Percentiles rank a stretch among this genome's conserved stretches.
Evolutionary conservation across 2,797 vertebrate genomes (phyloP).

Genomic region (Paramormyrops hopkinsi): DNA sequence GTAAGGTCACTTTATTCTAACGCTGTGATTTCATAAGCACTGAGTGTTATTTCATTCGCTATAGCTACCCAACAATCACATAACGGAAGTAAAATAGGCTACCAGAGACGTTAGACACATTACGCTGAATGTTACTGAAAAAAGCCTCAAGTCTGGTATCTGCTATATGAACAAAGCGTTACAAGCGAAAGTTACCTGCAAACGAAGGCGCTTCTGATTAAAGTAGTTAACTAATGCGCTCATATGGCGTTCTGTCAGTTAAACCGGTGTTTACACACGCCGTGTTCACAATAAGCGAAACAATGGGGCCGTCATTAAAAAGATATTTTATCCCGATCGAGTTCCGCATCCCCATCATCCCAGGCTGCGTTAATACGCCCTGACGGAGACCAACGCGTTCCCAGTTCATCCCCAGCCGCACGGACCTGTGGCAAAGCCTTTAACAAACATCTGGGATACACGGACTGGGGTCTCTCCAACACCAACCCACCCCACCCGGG

Average conservation of each 20-base stretch:
- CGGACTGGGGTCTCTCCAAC: neutral
- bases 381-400: neutral
- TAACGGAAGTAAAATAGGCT: neutral
- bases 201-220: neutral
- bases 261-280: neutral
- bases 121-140: neutral
- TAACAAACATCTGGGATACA: slow-evolving; percentile 16
- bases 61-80: neutral
- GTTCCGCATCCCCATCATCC: neutral
- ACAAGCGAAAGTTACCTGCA: slow-evolving; percentile 12
- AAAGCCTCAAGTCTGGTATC: neutral
- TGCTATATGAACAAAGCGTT: neutral
- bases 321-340: neutral
- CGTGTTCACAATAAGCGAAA: neutral
- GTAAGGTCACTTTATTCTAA: neutral
- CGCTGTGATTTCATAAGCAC: neutral
- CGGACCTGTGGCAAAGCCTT: neutral
- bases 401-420: neutral
- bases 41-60: neutral
- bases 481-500: neutral
- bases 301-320: neutral
- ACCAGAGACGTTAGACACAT: neutral
- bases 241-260: neutral
- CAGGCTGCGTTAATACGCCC: neutral
- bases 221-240: neutral